Conservation (phyloP, 2,888 invertebrate species). For the Willowsia nigromaculata region DNA sequence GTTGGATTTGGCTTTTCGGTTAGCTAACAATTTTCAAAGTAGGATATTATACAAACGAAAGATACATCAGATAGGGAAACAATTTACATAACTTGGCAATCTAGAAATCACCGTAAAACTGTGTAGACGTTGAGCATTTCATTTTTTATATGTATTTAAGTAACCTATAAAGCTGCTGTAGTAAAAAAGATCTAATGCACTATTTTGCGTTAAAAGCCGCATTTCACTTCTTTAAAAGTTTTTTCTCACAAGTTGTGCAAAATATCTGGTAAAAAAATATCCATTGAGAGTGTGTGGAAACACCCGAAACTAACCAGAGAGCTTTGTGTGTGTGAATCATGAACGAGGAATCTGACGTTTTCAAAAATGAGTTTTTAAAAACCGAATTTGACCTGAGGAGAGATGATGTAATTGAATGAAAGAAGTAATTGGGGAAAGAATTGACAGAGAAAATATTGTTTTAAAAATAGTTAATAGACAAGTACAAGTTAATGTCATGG, state of each 20-base stretch:
- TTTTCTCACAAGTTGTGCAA: not conserved
- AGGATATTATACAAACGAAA: not conserved
- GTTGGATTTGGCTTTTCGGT: not conserved
- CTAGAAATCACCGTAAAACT: not conserved
- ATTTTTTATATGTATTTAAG: not conserved
- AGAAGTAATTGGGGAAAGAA: not conserved
- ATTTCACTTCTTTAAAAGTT: not conserved
- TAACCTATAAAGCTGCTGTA: not conserved
- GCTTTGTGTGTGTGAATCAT: no score
- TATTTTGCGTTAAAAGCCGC: not conserved
- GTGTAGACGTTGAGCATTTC: not conserved
- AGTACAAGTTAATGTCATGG: conserved; percentile 26
- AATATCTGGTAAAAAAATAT: not conserved
- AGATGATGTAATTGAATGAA: not conserved
- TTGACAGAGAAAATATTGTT: not conserved
- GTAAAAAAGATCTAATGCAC: not conserved
- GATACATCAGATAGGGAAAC: not conserved
- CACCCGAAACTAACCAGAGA: not conserved
- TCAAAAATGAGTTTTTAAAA: no score
- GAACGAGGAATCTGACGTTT: not conserved
- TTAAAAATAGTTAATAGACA: not conserved
- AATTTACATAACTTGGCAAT: not conserved
- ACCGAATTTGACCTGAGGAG: conserved; percentile 19
- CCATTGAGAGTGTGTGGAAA: not conserved
- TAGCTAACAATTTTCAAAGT: not conserved